phyloP scores from a whole-genome alignment of 2,113 vertebrate genomes.

The Hiodon alosoides region DNA sequence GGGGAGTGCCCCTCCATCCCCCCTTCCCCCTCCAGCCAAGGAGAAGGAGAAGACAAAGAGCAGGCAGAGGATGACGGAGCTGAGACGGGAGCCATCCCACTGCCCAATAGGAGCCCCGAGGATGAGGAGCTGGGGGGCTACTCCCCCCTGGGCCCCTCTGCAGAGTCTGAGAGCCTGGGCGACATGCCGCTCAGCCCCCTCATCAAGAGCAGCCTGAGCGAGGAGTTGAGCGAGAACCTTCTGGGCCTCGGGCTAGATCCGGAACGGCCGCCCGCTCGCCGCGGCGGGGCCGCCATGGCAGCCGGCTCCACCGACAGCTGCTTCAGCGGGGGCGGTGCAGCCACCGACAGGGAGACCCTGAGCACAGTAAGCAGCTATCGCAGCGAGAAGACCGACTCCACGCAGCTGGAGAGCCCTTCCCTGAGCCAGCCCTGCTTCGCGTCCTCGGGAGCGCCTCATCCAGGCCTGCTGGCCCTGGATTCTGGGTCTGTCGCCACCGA shows the following conservation, averaged over 20 bases:
- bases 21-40: conserved; percentile 68
- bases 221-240: conserved; percentile 79
- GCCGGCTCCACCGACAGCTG: conserved; percentile 82
- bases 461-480: conserved; percentile 12
- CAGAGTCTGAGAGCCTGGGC: conserved; percentile 66
- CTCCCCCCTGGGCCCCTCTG: conserved; percentile 58
- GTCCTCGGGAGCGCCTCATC: conserved; percentile 34
- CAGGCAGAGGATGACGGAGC: conserved; percentile 34
- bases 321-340: conserved; percentile 69
- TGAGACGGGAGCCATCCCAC: conserved; percentile 38
- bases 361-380: conserved; percentile 82
- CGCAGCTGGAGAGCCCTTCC: conserved; percentile 80
- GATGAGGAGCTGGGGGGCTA: conserved; percentile 48
- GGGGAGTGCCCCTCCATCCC: conserved; percentile 59
- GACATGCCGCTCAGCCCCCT: conserved; percentile 80
- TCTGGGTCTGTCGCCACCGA: conserved; percentile 1
- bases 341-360: conserved; percentile 74
- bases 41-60: conserved; percentile 65
- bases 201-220: conserved; percentile 78
- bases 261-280: conserved; percentile 55
- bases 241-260: conserved; percentile 68
- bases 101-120: conserved; percentile 39
- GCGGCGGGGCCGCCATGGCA: conserved; percentile 58
- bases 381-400: conserved; percentile 83
- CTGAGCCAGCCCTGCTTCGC: conserved; percentile 51